Evolutionary conservation across 2,888 invertebrate genomes (phyloP).

Genomic region (Phyllotreta cruciferae): DNA sequence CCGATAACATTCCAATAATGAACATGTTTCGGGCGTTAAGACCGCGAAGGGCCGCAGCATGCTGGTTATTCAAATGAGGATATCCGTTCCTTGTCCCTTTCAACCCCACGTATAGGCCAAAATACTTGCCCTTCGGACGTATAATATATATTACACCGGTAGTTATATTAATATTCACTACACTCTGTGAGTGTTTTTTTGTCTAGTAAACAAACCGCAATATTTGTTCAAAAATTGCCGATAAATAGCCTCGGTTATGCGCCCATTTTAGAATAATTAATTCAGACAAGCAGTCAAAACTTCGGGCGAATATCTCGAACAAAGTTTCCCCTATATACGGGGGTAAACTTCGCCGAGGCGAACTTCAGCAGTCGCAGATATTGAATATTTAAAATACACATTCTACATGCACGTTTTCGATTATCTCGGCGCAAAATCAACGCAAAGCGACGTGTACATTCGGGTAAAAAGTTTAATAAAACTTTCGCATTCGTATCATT

Average conservation of each 20-base stretch:
- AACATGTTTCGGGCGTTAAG: constrained; percentile 15
- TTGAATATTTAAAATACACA: constrained; percentile 9
- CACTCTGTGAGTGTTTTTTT: no score
- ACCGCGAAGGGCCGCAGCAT: constrained; percentile 24
- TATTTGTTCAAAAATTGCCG: no score
- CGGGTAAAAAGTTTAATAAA: constrained; percentile 7
- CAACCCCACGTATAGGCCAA: constrained; percentile 12
- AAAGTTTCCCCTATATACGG: no score
- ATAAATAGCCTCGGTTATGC: no score
- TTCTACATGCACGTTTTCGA: constrained; percentile 5
- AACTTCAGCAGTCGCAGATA: background rate
- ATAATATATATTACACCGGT: no score
- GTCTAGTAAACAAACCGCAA: no score
- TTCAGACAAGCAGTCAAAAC: no score
- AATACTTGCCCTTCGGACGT: constrained; percentile 22
- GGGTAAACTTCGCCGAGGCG: background rate
- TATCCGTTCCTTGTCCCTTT: constrained; percentile 25
- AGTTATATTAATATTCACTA: no score
- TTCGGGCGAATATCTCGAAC: no score
- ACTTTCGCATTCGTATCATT: constrained; percentile 7
- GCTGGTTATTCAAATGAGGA: constrained; percentile 31
- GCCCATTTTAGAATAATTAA: no score
- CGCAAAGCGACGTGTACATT: background rate
- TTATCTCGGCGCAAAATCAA: background rate
- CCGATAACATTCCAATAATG: constrained; percentile 29